Percentiles rank a stretch among this genome's conserved stretches.
Evolutionary conservation across 2,888 invertebrate genomes (phyloP).

Genomic region (Leptarthrus brevirostris): DNA sequence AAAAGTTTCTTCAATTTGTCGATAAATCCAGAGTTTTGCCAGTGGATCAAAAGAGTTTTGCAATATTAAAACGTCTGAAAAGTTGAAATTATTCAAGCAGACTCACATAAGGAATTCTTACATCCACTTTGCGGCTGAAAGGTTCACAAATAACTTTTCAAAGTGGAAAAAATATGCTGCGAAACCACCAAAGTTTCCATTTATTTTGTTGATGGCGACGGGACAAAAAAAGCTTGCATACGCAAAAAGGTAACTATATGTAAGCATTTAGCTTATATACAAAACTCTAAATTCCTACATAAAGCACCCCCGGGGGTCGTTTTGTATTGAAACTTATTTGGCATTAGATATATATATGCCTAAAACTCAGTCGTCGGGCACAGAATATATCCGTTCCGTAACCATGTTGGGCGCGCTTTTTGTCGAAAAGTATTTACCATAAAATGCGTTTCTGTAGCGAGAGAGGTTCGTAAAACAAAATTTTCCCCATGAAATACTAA

Average conservation of each 20-base stretch:
- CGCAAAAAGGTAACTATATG: not conserved
- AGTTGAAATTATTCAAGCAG: no score
- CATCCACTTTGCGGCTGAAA: no score
- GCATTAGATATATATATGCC: not conserved
- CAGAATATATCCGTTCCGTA: not conserved
- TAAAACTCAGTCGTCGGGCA: no score
- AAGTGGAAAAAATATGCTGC: no score
- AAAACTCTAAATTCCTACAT: not conserved
- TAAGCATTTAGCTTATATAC: no score
- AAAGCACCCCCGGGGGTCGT: constrained; percentile 14
- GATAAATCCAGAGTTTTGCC: no score
- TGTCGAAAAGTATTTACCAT: constrained; percentile 22
- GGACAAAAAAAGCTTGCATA: constrained; percentile 18
- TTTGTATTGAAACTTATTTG: constrained; percentile 32
- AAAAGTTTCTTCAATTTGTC: no score
- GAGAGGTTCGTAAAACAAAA: constrained; percentile 26
- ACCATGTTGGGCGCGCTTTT: not conserved
- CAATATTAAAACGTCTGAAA: no score
- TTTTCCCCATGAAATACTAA: constrained; percentile 8
- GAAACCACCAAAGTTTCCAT: no score
- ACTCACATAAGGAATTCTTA: no score
- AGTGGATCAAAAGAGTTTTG: no score
- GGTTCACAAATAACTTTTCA: no score
- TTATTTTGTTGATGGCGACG: not conserved
- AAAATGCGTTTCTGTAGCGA: constrained; percentile 28